Conservation (phyloP, 2,888 invertebrate species). For the Caenorhabditis parvicauda region DNA sequence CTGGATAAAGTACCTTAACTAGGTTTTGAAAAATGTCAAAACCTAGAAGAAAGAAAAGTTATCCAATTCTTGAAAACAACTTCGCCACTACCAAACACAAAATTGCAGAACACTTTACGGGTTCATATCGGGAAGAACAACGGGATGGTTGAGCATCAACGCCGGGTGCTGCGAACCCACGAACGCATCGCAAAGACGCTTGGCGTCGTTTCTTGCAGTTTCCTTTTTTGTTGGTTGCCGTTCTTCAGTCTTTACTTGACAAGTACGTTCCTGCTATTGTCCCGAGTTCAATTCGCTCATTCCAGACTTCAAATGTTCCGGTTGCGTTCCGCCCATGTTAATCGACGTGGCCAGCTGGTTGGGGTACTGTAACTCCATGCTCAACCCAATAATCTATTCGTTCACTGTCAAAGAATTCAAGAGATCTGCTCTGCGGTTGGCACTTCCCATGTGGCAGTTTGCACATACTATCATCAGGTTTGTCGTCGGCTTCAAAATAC, state of each 20-base stretch:
- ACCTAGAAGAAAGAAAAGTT: too few relatives aligned
- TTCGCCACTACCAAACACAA: too few relatives aligned
- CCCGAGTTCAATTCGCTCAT: background rate
- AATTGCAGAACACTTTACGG: constrained; percentile 59
- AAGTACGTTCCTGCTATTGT: constrained; percentile 63
- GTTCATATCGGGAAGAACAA: constrained; percentile 61
- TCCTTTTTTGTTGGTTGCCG: constrained; percentile 70
- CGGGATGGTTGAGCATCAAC: constrained; percentile 62
- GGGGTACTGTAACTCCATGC: constrained; percentile 62
- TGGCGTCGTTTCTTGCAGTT: constrained; percentile 70
- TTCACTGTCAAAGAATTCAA: constrained; percentile 63
- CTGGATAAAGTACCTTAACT: background rate
- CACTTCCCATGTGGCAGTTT: constrained; percentile 52
- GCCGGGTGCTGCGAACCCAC: constrained; percentile 63
- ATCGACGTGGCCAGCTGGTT: constrained; percentile 62
- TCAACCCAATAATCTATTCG: constrained; percentile 62
- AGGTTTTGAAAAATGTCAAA: background rate
- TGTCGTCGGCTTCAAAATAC: background rate
- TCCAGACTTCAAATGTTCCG: constrained; percentile 58
- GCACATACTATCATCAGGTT: constrained; percentile 47
- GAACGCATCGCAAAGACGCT: constrained; percentile 69
- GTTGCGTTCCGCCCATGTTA: constrained; percentile 56
- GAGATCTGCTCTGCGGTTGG: constrained; percentile 48
- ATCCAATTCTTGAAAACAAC: too few relatives aligned
- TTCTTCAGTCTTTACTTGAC: constrained; percentile 70